phyloP scores from a whole-genome alignment of 2,888 invertebrate species.

The Prionchulus punctatus region DNA sequence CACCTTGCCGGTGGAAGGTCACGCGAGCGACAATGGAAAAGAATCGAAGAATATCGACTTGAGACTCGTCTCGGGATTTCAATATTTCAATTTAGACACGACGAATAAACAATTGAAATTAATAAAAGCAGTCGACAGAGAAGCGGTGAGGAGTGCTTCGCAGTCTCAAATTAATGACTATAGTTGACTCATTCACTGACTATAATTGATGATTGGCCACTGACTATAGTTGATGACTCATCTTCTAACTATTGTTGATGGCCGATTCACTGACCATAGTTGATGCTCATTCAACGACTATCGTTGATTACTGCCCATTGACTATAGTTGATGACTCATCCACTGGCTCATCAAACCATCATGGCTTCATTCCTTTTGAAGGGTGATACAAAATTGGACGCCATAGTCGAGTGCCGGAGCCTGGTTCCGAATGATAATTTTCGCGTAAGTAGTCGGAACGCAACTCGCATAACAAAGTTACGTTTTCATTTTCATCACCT shows the following conservation, averaged over 20 bases:
- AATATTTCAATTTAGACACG: conserved; percentile 19
- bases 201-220: too few species aligned
- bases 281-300: too few species aligned
- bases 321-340: neutral
- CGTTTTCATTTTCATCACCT: too few species aligned
- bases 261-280: too few species aligned
- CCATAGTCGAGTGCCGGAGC: conserved; percentile 16
- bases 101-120: conserved; percentile 19
- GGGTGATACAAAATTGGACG: conserved; percentile 14
- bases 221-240: too few species aligned
- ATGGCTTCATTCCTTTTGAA: too few species aligned
- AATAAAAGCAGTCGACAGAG: conserved; percentile 21
- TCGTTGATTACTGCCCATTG: conserved; percentile 2
- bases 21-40: neutral
- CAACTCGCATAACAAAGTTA: too few species aligned
- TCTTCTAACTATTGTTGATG: too few species aligned
- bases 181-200: too few species aligned
- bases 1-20: conserved; percentile 3
- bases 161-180: too few species aligned
- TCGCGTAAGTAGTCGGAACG: conserved; percentile 11
- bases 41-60: conserved; percentile 16
- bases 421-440: conserved; percentile 11
- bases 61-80: conserved; percentile 19
- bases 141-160: conserved; percentile 21
- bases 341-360: too few species aligned